Base-by-base conservation (phyloP, 2,113 vertebrate species). In the Neolamprologus brichardi region DNA sequence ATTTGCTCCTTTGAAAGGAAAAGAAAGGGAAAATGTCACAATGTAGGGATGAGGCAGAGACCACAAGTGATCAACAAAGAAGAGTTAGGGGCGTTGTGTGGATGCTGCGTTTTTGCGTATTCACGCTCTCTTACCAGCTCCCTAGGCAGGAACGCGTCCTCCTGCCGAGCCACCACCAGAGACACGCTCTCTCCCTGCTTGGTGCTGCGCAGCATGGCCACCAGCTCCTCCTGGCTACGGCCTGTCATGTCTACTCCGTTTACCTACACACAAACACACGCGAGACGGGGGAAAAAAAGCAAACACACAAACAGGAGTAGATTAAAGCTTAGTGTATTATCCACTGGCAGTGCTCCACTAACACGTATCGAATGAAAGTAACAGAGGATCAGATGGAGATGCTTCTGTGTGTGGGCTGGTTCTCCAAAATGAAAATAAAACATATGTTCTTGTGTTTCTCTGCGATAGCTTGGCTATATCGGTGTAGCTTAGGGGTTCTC, bases 181-280 rank as follows among this genome's bases (percentile, higher is more conserved):
- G 84, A 96, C 11, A 98, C 98, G 0, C 91, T 95, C 87, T 99
- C 98, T 2, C 99, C 99, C 92, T 98, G 98, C 89, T 96, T 98
- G 70, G 99, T 99, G 94, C 98, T 97, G 83, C 99, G 97, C 94
- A 99, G 94, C 97, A 98, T 97, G 92, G 96, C 97, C 25, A 99
- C 99, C 0, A 99, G 97, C 53, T 99, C 98, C 85, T 99, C 99
- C 93, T 99, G 99, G 17, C 96, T 98, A 30, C 95, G 96, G 52
- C 97, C 97, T 0, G 95, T 96, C 95, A 99, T 96, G 90, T 99
- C 98, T 70, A 96, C 95, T 56, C 98, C 97, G 17, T 99, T 99
- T 90, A 99, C 98, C 98, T 99, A 58, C 44, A 85, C 58, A 84
- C 77, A 88, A 25, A 83, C 70, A 72, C 62, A 5, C 67, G 0